Evolutionary conservation across 2,113 vertebrate genomes (phyloP).

Genomic region (Caretta caretta): DNA sequence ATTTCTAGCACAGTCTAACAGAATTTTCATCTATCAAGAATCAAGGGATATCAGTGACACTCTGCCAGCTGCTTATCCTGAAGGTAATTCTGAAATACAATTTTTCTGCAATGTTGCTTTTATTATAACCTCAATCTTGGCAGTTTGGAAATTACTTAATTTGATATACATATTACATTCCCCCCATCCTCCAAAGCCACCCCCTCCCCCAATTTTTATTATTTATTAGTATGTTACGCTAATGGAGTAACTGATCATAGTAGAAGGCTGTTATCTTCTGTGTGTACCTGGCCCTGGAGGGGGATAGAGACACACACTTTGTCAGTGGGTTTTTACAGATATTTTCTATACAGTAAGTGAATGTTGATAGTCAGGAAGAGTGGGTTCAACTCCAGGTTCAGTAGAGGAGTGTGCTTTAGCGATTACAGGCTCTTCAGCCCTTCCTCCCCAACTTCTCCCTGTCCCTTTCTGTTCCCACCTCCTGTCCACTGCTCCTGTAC

Average conservation of each 20-base stretch:
- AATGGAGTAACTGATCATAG: neutral
- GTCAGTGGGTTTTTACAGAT: accelerated
- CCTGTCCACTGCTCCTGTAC: neutral
- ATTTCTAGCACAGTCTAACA: conserved; percentile 62
- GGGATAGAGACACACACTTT: accelerated
- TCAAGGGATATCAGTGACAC: conserved; percentile 69
- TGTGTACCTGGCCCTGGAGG: accelerated
- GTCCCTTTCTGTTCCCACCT: neutral
- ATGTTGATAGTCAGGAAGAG: neutral
- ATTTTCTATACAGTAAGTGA: accelerated
- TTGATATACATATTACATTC: accelerated
- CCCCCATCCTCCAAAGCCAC: accelerated
- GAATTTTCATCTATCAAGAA: conserved; percentile 77
- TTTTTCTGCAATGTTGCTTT: neutral
- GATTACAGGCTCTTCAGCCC: accelerated
- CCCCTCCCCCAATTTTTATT: neutral
- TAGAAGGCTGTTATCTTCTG: accelerated
- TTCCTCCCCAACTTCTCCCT: neutral
- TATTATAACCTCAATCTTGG: accelerated
- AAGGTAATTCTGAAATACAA: conserved; percentile 52
- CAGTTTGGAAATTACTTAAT: neutral
- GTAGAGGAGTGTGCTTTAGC: no score
- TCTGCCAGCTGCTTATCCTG: conserved; percentile 76
- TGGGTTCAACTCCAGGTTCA: no score
- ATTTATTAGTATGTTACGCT: neutral